phyloP scores from a whole-genome alignment of 2,888 invertebrate species.

The Cryptus armator region DNA sequence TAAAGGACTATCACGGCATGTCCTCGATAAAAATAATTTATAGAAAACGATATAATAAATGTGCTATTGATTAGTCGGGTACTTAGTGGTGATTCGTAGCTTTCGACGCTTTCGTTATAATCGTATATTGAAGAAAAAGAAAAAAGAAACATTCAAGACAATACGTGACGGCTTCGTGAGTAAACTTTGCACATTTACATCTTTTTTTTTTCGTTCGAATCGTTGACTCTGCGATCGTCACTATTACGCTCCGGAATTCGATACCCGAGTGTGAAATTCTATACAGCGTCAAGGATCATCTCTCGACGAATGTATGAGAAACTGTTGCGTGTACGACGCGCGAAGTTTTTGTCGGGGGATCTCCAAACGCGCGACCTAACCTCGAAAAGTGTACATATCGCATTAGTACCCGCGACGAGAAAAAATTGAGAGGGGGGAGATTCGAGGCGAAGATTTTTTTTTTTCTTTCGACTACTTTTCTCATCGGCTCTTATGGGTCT shows the following conservation, averaged over 20 bases:
- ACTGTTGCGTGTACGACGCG: background rate
- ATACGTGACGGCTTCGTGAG: background rate
- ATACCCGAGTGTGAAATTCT: background rate
- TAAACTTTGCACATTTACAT: background rate
- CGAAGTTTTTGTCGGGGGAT: background rate
- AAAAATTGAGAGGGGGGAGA: background rate
- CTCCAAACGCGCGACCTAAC: slow-evolving; percentile 6
- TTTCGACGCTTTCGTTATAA: background rate
- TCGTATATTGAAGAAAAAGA: background rate
- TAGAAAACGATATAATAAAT: too few relatives aligned
- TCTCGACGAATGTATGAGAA: slow-evolving; percentile 12
- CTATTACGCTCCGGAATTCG: background rate
- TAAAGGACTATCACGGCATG: slow-evolving; percentile 25
- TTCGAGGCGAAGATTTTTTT: slow-evolving; percentile 22
- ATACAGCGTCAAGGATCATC: slow-evolving; percentile 1
- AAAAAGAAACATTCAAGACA: background rate
- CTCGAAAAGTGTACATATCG: background rate
- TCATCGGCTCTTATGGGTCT: slow-evolving; percentile 11
- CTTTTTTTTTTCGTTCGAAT: background rate
- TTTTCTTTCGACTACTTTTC: slow-evolving; percentile 5
- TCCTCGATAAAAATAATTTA: background rate
- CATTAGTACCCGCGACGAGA: background rate
- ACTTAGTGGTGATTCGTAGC: too few relatives aligned
- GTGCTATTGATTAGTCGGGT: too few relatives aligned
- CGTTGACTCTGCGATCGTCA: background rate